phyloP scores from a whole-genome alignment of 37 sponge, comb jelly and placozoan genomes.

The Tethya wilhelma region DNA sequence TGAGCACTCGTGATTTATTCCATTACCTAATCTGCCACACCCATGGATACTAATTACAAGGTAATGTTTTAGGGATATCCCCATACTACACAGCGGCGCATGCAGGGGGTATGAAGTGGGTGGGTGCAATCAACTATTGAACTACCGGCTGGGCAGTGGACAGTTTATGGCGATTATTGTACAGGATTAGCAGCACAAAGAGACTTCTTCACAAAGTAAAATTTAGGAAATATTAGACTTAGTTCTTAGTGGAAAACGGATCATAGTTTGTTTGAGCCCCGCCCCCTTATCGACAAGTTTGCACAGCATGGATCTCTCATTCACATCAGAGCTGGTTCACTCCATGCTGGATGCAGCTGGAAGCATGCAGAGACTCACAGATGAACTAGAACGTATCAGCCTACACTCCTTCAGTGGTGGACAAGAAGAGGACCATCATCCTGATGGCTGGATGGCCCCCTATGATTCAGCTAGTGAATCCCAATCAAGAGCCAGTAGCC shows the following conservation, averaged over 20 bases:
- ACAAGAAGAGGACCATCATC: neutral
- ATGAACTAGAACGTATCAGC: conserved; percentile 19
- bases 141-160: too few relatives aligned
- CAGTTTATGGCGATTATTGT: too few relatives aligned
- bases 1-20: too few relatives aligned
- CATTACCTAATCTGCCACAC: too few relatives aligned
- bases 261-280: conserved; percentile 20
- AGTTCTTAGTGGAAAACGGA: neutral
- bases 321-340: neutral
- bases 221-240: too few relatives aligned
- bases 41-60: too few relatives aligned
- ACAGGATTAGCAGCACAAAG: too few relatives aligned
- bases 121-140: too few relatives aligned
- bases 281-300: conserved; percentile 22
- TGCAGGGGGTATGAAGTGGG: too few relatives aligned
- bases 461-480: neutral
- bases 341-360: conserved; percentile 29
- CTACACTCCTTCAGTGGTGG: neutral
- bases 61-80: too few relatives aligned
- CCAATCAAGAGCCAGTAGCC: neutral
- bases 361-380: conserved; percentile 10
- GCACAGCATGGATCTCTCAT: neutral
- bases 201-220: too few relatives aligned
- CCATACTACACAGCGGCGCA: too few relatives aligned
- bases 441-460: neutral